These are phyloP conservation scores for Archips xylosteana DNA, from an alignment of 2,888 invertebrate genomes.

Conservation along the genomic window DNA sequence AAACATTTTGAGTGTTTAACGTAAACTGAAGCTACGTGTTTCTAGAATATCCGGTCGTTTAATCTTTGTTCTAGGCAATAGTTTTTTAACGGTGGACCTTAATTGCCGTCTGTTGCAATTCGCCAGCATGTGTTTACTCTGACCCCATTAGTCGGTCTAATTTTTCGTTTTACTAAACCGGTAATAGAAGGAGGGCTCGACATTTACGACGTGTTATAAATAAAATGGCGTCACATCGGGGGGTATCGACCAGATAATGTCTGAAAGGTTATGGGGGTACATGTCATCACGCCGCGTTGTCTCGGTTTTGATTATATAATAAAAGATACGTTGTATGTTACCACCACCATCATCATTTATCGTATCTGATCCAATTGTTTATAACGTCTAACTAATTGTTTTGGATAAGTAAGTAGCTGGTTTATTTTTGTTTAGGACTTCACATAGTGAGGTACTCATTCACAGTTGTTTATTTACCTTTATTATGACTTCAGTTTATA, in stretches of 20 bases:
- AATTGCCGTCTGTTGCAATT: constrained; percentile 36
- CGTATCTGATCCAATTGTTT: not conserved
- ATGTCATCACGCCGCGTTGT: not conserved
- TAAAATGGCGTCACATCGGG: constrained; percentile 27
- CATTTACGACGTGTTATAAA: constrained; percentile 30
- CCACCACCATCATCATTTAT: not conserved
- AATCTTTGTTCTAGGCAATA: constrained; percentile 29
- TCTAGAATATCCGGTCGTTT: constrained; percentile 24
- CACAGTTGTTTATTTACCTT: constrained; percentile 22
- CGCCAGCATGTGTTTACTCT: constrained; percentile 29
- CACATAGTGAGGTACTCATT: not conserved
- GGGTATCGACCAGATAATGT: constrained; percentile 12
- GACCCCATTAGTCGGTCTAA: constrained; percentile 37
- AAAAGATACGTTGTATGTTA: not conserved
- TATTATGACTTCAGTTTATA: constrained; percentile 36
- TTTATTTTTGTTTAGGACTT: constrained; percentile 4
- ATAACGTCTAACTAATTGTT: not conserved
- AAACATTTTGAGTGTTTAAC: constrained; percentile 2
- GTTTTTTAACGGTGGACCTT: constrained; percentile 37
- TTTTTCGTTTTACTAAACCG: constrained; percentile 41
- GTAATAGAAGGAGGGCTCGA: constrained; percentile 17
- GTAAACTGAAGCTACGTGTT: constrained; percentile 15
- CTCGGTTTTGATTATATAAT: not conserved
- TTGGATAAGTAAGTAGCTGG: not conserved
- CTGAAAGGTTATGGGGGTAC: not conserved